Evolutionary conservation across 2,797 vertebrate genomes (phyloP).

Genomic region (Smutsia gigantea): DNA sequence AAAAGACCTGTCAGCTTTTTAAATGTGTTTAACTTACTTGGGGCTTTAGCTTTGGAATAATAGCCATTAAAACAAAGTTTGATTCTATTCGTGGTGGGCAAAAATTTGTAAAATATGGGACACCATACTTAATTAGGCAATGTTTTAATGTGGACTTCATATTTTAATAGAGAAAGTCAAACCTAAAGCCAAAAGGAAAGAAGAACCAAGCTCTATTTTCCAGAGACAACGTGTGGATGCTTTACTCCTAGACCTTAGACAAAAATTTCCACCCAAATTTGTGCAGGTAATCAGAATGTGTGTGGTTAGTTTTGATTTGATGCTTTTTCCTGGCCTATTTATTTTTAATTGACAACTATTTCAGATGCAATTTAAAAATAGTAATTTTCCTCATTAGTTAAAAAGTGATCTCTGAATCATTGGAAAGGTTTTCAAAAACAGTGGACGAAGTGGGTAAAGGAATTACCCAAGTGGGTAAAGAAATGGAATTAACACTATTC

Average conservation of each 20-base stretch:
- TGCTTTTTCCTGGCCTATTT: background rate
- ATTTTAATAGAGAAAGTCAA: slow-evolving; percentile 93
- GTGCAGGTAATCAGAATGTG: slow-evolving; percentile 91
- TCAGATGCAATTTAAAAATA: slow-evolving; percentile 1
- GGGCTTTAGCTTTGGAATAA: background rate
- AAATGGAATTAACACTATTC: background rate
- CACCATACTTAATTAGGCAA: background rate
- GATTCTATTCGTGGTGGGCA: background rate
- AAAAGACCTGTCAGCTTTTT: slow-evolving; percentile 7
- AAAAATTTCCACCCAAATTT: slow-evolving; percentile 97
- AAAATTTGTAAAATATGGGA: slow-evolving; percentile 53
- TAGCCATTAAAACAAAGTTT: slow-evolving; percentile 48
- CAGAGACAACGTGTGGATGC: slow-evolving; percentile 98
- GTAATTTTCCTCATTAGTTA: slow-evolving; percentile 30
- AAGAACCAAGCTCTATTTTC: slow-evolving; percentile 97
- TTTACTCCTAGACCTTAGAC: slow-evolving; percentile 95
- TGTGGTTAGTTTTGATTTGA: background rate
- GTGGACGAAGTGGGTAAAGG: background rate
- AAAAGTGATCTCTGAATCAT: slow-evolving; percentile 21
- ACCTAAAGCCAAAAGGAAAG: slow-evolving; percentile 98
- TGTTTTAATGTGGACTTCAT: slow-evolving; percentile 54
- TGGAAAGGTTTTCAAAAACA: slow-evolving; percentile 26
- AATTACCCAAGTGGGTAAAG: background rate
- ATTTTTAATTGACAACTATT: slow-evolving; percentile 56
- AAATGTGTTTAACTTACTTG: slow-evolving; percentile 40